A percentile compares a stretch with the other conserved stretches of the same genome.
Conservation (phyloP, 2,113 vertebrate genomes). For the Phainopepla nitens region DNA sequence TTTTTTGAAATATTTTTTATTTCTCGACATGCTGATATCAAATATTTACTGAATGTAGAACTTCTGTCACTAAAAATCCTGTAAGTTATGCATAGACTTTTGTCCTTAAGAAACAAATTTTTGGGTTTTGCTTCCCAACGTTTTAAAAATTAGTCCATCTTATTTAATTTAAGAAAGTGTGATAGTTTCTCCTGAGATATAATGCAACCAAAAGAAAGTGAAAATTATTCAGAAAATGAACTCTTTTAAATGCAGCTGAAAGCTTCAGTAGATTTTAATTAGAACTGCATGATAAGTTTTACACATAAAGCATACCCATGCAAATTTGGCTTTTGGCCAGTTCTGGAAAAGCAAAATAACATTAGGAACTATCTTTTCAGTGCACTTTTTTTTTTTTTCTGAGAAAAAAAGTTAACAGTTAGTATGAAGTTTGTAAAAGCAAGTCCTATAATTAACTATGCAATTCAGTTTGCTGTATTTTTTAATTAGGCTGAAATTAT, state of each 20-base stretch:
- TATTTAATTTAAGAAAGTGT: not conserved
- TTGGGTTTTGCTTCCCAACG: not conserved
- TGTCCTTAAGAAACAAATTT: not conserved
- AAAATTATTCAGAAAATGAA: conserved; percentile 5
- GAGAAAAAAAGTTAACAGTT: not conserved
- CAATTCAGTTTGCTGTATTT: not conserved
- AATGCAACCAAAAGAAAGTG: not conserved
- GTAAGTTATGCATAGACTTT: not conserved
- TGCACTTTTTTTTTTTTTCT: not conserved
- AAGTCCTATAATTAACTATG: not conserved
- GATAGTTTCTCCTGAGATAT: not conserved
- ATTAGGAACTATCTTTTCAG: not conserved
- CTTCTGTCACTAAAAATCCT: not conserved
- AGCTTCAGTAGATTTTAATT: conserved; percentile 66
- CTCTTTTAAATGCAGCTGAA: conserved; percentile 41
- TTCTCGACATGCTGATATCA: not conserved
- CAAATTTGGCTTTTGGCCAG: conserved; percentile 35
- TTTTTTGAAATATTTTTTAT: not conserved
- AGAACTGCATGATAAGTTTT: conserved; percentile 47
- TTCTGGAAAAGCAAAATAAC: not conserved
- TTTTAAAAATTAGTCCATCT: not conserved
- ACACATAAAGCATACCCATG: not conserved
- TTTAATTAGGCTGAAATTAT: not conserved
- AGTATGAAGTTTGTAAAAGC: not conserved
- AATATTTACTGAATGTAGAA: not conserved